Conservation (phyloP, 2,888 invertebrate genomes). For the Drosophila tanythrix region DNA sequence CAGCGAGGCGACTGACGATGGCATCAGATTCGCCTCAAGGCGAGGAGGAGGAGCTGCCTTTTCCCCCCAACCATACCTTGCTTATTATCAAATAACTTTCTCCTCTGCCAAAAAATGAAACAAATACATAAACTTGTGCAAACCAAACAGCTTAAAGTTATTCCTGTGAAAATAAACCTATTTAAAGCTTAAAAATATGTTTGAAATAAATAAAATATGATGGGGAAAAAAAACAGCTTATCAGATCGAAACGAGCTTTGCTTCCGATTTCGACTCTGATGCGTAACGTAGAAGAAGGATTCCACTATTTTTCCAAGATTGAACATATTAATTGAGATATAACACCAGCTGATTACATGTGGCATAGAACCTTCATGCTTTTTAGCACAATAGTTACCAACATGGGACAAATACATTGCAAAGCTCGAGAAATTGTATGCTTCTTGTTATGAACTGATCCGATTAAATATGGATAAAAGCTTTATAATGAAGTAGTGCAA, state of each 20-base stretch:
- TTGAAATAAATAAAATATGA: background rate
- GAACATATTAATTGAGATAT: background rate
- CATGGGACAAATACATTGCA: background rate
- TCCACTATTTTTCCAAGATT: background rate
- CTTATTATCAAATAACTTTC: slow-evolving; percentile 1
- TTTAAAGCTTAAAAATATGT: background rate
- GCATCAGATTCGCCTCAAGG: background rate
- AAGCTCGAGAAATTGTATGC: background rate
- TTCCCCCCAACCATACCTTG: background rate
- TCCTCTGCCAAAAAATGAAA: background rate
- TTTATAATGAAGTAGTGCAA: no score
- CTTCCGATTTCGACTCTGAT: background rate
- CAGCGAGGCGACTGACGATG: slow-evolving; percentile 12
- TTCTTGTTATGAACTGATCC: background rate
- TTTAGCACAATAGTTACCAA: no score
- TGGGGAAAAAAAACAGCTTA: background rate
- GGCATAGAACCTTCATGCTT: no score
- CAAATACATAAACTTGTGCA: background rate
- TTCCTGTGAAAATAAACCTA: background rate
- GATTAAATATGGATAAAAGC: no score
- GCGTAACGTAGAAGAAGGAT: background rate
- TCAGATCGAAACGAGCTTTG: background rate
- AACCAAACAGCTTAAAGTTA: background rate
- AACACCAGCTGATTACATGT: background rate
- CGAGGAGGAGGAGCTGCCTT: background rate